Conservation (phyloP, 2,888 invertebrate species). For the Parochlus steinenii region DNA sequence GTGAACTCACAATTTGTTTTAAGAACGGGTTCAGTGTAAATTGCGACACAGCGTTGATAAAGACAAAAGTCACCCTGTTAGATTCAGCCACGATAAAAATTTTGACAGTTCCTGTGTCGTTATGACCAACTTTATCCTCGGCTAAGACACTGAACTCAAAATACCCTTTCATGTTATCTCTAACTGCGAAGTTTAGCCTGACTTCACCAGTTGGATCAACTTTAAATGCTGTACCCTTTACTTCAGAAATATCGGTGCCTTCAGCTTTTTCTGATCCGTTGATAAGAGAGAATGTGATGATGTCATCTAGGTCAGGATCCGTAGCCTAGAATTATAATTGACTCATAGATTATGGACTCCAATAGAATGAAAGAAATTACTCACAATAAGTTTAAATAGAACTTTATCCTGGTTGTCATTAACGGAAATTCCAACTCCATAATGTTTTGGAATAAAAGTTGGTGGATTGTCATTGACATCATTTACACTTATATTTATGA, state of each 20-base stretch:
- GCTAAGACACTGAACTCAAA: conserved; percentile 39
- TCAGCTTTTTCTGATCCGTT: conserved; percentile 29
- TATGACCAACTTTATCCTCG: conserved; percentile 33
- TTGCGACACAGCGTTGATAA: conserved; percentile 36
- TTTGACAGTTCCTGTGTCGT: conserved; percentile 32
- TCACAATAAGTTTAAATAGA: conserved; percentile 34
- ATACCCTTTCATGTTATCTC: conserved; percentile 39
- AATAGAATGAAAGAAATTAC: conserved; percentile 9
- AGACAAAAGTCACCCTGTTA: conserved; percentile 39
- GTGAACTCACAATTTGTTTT: no score
- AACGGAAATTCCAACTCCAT: conserved; percentile 36
- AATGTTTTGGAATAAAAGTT: conserved; percentile 31
- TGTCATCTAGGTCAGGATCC: conserved; percentile 34
- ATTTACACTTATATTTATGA: conserved; percentile 33
- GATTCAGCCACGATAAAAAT: conserved; percentile 39
- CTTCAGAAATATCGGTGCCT: conserved; percentile 26
- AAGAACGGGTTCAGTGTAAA: no score
- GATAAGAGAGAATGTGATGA: conserved; percentile 31
- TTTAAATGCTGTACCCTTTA: conserved; percentile 29
- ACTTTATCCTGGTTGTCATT: conserved; percentile 30
- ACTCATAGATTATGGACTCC: conserved; percentile 1
- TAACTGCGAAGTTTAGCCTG: conserved; percentile 34
- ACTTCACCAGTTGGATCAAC: conserved; percentile 31
- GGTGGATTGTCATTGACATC: conserved; percentile 43
- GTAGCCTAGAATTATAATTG: conserved; percentile 31